Percentiles rank a stretch among this genome's conserved stretches.
Evolutionary conservation across 2,888 invertebrate genomes (phyloP).

Genomic region (Agrotis clavis): DNA sequence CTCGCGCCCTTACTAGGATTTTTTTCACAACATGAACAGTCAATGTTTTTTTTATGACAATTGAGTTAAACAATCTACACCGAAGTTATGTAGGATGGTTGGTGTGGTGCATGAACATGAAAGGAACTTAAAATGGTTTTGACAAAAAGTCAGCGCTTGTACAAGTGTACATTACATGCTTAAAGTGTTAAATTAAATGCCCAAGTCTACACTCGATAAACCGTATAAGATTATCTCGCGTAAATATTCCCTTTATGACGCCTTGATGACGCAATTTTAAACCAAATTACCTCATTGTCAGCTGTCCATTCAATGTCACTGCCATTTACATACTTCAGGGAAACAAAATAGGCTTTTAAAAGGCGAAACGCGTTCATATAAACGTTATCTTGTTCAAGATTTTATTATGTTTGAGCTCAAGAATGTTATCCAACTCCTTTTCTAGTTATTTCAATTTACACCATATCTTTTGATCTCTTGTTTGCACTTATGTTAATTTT

Average conservation of each 20-base stretch:
- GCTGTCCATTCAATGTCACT: constrained; percentile 69
- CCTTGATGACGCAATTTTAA: constrained; percentile 79
- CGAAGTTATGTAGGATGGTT: too few relatives aligned
- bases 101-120: too few relatives aligned
- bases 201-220: background rate
- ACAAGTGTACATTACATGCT: too few relatives aligned
- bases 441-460: constrained; percentile 34
- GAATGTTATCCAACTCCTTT: constrained; percentile 21
- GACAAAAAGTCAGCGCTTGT: too few relatives aligned
- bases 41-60: too few relatives aligned
- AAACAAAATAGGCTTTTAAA: constrained; percentile 52
- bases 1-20: too few relatives aligned
- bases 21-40: too few relatives aligned
- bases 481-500: constrained; percentile 15
- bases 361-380: constrained; percentile 34
- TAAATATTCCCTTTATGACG: constrained; percentile 31
- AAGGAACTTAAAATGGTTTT: too few relatives aligned
- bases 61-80: too few relatives aligned
- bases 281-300: constrained; percentile 77
- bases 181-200: too few relatives aligned
- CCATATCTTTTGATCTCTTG: constrained; percentile 38
- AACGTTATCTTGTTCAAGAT: constrained; percentile 21
- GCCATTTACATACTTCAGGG: constrained; percentile 59
- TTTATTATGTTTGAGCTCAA: constrained; percentile 15
- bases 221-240: background rate